These are phyloP conservation scores for Chelonia mydas DNA, from an alignment of 2,797 vertebrate genomes.

Conservation along the genomic window DNA sequence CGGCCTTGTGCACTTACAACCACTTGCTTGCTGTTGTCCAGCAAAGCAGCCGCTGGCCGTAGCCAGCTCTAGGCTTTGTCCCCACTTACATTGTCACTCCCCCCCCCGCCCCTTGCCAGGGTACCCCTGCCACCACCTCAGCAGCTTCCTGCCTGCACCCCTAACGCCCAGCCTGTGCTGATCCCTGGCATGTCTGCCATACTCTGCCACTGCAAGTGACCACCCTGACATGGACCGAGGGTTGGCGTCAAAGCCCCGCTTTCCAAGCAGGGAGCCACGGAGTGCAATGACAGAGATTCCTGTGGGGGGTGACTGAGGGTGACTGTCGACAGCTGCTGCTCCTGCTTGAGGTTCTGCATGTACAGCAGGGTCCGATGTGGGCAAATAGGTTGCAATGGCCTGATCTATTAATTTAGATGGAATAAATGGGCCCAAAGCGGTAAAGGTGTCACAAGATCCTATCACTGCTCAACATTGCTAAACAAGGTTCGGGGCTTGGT, in stretches of 20 bases:
- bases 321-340: not conserved
- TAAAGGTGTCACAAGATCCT: not conserved
- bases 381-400: not conserved
- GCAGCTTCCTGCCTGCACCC: no score
- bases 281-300: not conserved
- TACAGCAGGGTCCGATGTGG: not conserved
- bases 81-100: not conserved
- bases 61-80: not conserved
- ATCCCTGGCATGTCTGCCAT: not conserved
- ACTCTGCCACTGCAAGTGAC: not conserved
- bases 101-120: no score
- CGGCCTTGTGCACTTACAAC: rapidly evolving
- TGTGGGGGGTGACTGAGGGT: not conserved
- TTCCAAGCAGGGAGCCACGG: not conserved
- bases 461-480: not conserved
- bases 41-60: not conserved
- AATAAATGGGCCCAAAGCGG: not conserved
- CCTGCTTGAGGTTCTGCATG: not conserved
- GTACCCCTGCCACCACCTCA: not conserved
- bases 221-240: not conserved
- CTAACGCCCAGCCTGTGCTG: no score
- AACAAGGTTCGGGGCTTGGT: rapidly evolving
- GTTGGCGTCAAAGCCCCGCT: not conserved
- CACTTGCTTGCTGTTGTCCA: not conserved
- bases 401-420: not conserved